Base-by-base conservation (phyloP, 2,113 vertebrate species). In the Eptesicus fuscus region DNA sequence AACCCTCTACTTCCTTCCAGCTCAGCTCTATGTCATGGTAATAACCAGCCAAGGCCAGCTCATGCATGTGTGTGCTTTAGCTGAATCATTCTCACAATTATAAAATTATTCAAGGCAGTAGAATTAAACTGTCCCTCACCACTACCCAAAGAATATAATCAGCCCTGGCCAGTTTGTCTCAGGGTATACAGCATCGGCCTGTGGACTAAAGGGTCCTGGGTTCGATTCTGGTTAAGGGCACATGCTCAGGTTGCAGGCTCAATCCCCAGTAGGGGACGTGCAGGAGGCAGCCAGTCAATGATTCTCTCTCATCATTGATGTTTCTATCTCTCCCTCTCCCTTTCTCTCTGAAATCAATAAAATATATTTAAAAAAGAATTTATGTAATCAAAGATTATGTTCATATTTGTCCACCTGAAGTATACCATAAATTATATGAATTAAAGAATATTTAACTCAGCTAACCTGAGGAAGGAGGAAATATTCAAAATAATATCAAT, bases 1-100 rank as follows among this genome's bases (percentile, higher is more conserved):
- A 83, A 7, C 35, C 51, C 17, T 86, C 56, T 37, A 6, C 80
- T 90, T 90, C 88, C 83, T 96, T 77, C 87, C 74, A 89, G 32
- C 73, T 89, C 87, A 78, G 63, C 47, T 85, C 37, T 94, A 11
- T 80, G 56, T 88, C 83, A 69, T 88, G 20, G 5, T 73, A 88
- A 84, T 67, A 67, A 82, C 40, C 12, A 83, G 53, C 61, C 74
- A 95, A 35, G 25, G 86, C 42, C 22, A 0, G 25, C 63, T 96
- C 63, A 59, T 44, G n/a, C 63, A 44, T 59, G 25, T 84, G 10
- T 93, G 63, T 93, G 42, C 85, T 35, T 78, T 44, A 61, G 30
- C 67, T 73, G 65, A 91, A 76, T 91, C 87, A 88, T 95, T 84
- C 32, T 32, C 79, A 40, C 16, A 93, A 32, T 91, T 74, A 94